phyloP scores from a whole-genome alignment of 2,888 invertebrate species.

The Drosophila fulvimacula region DNA sequence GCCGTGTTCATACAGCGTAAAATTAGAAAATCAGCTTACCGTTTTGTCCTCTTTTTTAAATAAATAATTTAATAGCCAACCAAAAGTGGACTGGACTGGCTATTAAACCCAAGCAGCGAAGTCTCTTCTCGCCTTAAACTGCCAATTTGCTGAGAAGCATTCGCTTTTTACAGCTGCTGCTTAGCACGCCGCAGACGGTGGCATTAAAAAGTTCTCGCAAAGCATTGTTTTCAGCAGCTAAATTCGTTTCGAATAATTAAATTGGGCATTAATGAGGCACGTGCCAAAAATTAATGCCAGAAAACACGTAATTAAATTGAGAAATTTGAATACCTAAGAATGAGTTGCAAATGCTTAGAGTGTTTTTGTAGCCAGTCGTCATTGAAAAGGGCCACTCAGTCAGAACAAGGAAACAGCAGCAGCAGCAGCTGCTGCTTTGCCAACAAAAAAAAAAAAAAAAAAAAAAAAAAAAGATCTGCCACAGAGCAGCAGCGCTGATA shows the following conservation, averaged over 20 bases:
- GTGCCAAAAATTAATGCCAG: constrained; percentile 24
- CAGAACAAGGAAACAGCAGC: neutral
- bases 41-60: constrained; percentile 37
- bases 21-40: constrained; percentile 64
- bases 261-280: constrained; percentile 57
- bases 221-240: constrained; percentile 16
- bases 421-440: constrained; percentile 26
- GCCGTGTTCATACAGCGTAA: constrained; percentile 68
- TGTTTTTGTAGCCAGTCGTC: constrained; percentile 2
- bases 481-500: constrained; percentile 41
- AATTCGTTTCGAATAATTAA: constrained; percentile 43
- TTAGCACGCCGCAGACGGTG: constrained; percentile 5
- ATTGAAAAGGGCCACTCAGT: neutral
- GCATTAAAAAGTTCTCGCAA: constrained; percentile 2
- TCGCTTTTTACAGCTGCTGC: constrained; percentile 7
- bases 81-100: constrained; percentile 43
- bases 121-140: constrained; percentile 23
- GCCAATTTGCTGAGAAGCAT: constrained; percentile 26
- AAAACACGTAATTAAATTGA: constrained; percentile 54
- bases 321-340: constrained; percentile 11
- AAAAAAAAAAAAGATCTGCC: neutral
- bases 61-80: constrained; percentile 67
- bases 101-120: constrained; percentile 51
- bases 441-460: neutral
- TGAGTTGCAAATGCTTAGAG: neutral